Conservation (phyloP, 92 coral and sea anemone genomes). For the Zoanthus gigantus region DNA sequence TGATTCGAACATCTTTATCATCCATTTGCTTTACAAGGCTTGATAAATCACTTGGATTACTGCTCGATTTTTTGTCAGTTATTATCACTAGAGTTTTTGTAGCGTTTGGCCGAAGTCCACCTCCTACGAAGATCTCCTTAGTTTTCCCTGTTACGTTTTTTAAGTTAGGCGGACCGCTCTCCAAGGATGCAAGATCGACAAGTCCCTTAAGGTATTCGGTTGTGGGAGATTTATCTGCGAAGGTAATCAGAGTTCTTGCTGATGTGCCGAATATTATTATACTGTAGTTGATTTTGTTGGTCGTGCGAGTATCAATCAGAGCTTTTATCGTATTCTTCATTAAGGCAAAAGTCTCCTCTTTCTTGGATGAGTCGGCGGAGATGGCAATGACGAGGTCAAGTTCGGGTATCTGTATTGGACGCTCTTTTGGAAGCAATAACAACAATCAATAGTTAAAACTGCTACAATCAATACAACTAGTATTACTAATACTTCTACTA, state of each 20-base stretch:
- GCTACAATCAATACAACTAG: too few relatives aligned
- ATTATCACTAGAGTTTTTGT: constrained; percentile 63
- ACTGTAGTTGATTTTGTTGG: constrained; percentile 67
- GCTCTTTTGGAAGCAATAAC: not conserved
- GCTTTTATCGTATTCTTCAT: constrained; percentile 78
- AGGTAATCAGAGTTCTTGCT: constrained; percentile 34
- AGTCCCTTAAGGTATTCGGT: constrained; percentile 32
- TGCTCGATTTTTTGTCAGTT: constrained; percentile 53
- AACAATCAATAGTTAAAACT: too few relatives aligned
- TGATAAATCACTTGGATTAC: constrained; percentile 33
- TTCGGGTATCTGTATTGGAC: constrained; percentile 50
- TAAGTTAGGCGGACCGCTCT: constrained; percentile 48
- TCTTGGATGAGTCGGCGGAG: constrained; percentile 65
- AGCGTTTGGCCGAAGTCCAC: constrained; percentile 78
- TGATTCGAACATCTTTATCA: constrained; percentile 57
- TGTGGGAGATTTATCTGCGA: constrained; percentile 42
- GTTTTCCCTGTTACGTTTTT: constrained; percentile 69
- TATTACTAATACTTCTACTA: too few relatives aligned
- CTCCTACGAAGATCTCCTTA: constrained; percentile 61
- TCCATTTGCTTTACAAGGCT: constrained; percentile 66
- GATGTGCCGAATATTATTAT: constrained; percentile 72
- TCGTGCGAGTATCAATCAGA: constrained; percentile 72
- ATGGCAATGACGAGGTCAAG: constrained; percentile 79
- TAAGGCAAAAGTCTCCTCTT: constrained; percentile 68
- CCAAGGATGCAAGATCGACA: constrained; percentile 20